A percentile compares a stretch with the other conserved stretches of the same genome.
These are phyloP conservation scores for Hydra vulgaris DNA, from an alignment of 30 jellyfish, hydroid and myxozoan species.

Conservation along the genomic window DNA sequence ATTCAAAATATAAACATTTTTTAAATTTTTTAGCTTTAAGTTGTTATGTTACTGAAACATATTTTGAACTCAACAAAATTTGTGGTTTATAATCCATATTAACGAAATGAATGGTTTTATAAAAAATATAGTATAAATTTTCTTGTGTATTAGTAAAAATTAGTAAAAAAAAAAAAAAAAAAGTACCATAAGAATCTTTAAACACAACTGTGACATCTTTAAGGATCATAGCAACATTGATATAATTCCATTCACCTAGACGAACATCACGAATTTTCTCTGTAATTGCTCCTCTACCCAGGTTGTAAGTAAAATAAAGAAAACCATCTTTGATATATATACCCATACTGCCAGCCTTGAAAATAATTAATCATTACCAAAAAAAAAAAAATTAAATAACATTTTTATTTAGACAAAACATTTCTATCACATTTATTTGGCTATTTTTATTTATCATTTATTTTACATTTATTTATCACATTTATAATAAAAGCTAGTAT, in stretches of 20 bases:
- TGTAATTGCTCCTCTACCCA: constrained; percentile 62
- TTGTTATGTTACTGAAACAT: no score
- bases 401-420: no score
- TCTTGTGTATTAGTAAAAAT: not conserved
- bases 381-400: no score
- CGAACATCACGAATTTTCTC: constrained; percentile 27
- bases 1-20: no score
- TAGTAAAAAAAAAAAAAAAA: not conserved
- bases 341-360: constrained; percentile 63
- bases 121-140: no score
- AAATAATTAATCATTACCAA: constrained; percentile 1
- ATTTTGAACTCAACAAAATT: no score
- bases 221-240: constrained; percentile 18
- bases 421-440: no score
- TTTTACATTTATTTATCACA: no score
- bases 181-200: constrained; percentile 1
- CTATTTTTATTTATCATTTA: no score
- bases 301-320: constrained; percentile 37
- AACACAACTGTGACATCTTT: not conserved
- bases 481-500: no score
- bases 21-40: no score
- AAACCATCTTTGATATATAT: constrained; percentile 58
- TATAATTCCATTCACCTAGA: constrained; percentile 50
- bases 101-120: not conserved
- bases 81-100: no score